These are phyloP conservation scores for human DNA, from an alignment of 2,113 vertebrate species.

Conservation along the genomic window DNA sequence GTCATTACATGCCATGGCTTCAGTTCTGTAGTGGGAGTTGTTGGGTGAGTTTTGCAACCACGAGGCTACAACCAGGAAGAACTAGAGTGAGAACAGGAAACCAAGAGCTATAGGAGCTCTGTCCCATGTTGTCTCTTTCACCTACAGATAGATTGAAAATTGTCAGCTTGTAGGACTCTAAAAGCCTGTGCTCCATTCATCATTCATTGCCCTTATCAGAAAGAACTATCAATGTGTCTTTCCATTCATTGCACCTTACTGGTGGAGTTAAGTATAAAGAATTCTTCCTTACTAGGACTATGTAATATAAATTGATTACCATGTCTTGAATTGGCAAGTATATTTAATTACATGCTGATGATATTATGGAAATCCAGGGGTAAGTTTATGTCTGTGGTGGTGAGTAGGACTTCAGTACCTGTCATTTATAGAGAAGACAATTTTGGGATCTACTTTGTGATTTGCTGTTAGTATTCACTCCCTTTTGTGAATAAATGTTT, in stretches of 20 bases:
- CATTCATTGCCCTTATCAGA: neutral
- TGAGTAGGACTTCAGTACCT: neutral
- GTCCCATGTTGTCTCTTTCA: neutral
- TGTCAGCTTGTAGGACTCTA: neutral
- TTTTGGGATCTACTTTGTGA: neutral
- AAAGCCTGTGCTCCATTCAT: neutral
- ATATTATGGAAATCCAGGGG: neutral
- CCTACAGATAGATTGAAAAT: neutral
- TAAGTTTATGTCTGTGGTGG: neutral
- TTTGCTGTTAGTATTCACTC: conserved; percentile 16
- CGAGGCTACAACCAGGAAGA: neutral
- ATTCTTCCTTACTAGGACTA: neutral
- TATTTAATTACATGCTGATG: neutral
- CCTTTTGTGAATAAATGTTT: conserved; percentile 18
- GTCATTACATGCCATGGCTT: neutral
- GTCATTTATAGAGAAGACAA: neutral
- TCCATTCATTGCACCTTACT: neutral
- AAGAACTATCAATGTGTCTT: conserved; percentile 1
- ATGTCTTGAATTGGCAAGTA: neutral
- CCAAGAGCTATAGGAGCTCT: neutral
- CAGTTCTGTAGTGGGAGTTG: neutral
- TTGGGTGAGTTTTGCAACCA: neutral
- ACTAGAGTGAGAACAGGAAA: neutral
- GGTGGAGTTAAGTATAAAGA: neutral
- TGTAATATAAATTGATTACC: neutral